These are phyloP conservation scores for Microcebus griseorufus DNA, from an alignment of 2,113 vertebrate genomes.

Conservation along the genomic window DNA sequence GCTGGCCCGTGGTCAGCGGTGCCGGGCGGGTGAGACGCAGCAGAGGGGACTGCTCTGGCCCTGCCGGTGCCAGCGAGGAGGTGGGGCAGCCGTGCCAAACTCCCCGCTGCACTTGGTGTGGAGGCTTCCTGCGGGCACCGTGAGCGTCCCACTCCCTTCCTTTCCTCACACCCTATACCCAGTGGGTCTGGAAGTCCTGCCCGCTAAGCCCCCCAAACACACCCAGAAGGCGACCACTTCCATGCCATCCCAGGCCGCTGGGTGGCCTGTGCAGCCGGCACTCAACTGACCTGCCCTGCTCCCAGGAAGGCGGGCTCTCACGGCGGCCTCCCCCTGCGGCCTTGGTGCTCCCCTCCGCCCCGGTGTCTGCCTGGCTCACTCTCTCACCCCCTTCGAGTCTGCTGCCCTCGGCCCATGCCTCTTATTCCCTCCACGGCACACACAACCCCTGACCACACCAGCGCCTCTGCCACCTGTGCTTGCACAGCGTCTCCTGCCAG, in stretches of 20 bases:
- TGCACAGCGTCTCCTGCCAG: background rate
- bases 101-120: fast-evolving
- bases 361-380: background rate
- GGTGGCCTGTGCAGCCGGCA: background rate
- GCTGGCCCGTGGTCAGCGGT: fast-evolving
- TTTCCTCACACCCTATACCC: background rate
- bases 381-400: background rate
- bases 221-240: no score
- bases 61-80: background rate
- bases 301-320: background rate
- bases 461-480: background rate
- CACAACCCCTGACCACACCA: background rate
- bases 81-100: fast-evolving
- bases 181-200: background rate
- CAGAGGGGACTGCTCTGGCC: background rate
- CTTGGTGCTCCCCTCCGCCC: no score
- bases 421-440: background rate
- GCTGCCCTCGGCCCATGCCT: background rate
- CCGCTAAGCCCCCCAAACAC: background rate
- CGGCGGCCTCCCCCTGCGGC: background rate
- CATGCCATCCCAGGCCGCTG: background rate
- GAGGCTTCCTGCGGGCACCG: background rate
- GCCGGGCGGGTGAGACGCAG: background rate
- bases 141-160: fast-evolving
- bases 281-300: background rate